Percentiles rank a stretch among this genome's conserved stretches.
Evolutionary conservation across 2,113 vertebrate genomes (phyloP).

Genomic region (Panthera uncia): DNA sequence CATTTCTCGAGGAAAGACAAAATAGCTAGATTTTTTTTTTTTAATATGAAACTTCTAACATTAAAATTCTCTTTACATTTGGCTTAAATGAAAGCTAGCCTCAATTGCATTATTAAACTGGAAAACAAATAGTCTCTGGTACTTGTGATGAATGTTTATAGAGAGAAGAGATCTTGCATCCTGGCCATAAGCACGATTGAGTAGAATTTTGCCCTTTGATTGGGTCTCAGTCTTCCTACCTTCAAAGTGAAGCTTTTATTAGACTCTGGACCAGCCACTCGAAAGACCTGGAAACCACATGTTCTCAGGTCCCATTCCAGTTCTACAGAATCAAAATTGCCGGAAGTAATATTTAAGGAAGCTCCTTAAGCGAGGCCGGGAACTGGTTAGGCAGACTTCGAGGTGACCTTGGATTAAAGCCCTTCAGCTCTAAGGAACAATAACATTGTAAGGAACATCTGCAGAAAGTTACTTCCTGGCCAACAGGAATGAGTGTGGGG

Average conservation of each 20-base stretch:
- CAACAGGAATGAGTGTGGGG: background rate
- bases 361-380: background rate
- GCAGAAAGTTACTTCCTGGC: background rate
- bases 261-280: background rate
- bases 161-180: background rate
- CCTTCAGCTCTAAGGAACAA: background rate
- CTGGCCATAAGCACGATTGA: background rate
- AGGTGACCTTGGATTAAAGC: no score
- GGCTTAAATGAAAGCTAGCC: background rate
- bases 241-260: background rate
- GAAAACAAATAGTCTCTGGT: background rate
- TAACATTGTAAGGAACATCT: background rate
- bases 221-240: background rate
- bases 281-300: background rate
- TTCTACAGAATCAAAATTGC: background rate
- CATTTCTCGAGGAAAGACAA: background rate
- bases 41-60: background rate
- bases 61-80: background rate
- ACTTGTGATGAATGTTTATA: background rate
- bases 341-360: background rate
- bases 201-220: background rate
- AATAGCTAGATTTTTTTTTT: background rate
- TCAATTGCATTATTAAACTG: background rate
- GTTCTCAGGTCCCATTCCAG: background rate
- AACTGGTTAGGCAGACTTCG: no score